Evolutionary conservation across 2,888 invertebrate genomes (phyloP).

Genomic region (Hymenopus coronatus): DNA sequence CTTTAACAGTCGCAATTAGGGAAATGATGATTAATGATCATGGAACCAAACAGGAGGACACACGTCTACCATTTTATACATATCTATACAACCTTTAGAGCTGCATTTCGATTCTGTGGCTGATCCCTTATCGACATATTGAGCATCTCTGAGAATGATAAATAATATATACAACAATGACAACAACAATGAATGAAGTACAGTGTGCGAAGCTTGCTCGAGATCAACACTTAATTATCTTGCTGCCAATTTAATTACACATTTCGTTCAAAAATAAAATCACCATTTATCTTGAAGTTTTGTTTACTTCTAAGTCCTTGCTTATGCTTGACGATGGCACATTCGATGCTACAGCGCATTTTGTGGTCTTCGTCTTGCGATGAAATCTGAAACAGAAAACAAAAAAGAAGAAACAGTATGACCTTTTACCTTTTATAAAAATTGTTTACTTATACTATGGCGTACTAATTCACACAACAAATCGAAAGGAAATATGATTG

Average conservation of each 20-base stretch:
- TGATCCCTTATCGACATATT: neutral
- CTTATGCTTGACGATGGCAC: neutral
- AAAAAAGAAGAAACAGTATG: neutral
- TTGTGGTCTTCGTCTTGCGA: neutral
- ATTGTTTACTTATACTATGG: too few species aligned
- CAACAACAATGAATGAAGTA: neutral
- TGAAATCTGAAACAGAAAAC: neutral
- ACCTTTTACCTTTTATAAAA: too few species aligned
- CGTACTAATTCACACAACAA: too few species aligned
- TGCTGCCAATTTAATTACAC: neutral
- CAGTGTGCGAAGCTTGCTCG: neutral
- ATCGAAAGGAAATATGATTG: too few species aligned
- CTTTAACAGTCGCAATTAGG: too few species aligned
- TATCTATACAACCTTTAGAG: neutral
- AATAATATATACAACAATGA: neutral
- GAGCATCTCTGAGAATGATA: neutral
- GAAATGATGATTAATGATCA: neutral
- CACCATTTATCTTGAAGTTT: neutral
- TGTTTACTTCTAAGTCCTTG: neutral
- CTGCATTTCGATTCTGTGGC: neutral
- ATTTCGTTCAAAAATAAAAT: neutral
- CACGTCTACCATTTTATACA: neutral
- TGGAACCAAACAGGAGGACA: neutral
- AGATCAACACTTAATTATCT: neutral
- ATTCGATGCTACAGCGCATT: neutral